Base-by-base conservation (phyloP, 2,888 invertebrate species). In the Lypha dubia region DNA sequence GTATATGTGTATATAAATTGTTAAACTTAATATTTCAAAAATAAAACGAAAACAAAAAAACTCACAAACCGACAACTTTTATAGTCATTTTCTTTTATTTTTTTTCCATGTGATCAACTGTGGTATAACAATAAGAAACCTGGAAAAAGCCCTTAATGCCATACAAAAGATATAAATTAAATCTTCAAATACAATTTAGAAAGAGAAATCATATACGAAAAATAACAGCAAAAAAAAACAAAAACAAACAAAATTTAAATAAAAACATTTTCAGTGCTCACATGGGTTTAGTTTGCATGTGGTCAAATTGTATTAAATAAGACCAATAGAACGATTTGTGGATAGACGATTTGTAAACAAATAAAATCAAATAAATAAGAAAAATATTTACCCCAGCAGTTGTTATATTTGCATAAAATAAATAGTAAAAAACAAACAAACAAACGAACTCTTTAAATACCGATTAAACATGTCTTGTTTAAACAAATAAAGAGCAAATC, bases 241-340 rank as follows among this genome's bases (percentile, higher is more conserved):
- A 35, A 35, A 35, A 5, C 1, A 35, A 35, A 35, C 1, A 38
- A 13, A 11, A 13, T 6, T 1, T 2, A 38, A 6, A 13, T 8
- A 6, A 32, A 38, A 35, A 71, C 8, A 44, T 46, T 60, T 22
- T 41, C 38, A 68, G 58, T 81, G 74, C 74, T 35, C 84, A 81
- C 58, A 81, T 79, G 84, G 63, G 58, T 38, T 79, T 49, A 81
- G 77, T 70, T 84, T 84, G 77, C 53, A 46, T 84, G 81, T 84
- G 84, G 81, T 74, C 84, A 70, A 79, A 65, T 74, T 28, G 73
- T 65, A 81, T 84, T 84, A 74, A 81, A 35, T 65, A 63, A 79
- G 65, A 81, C 77, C 77, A 74, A 71, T 41, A 81, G 28, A 75
- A 84, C 81, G 68, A 73, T 73, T 60, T 80, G 76, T 62, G 68